These are phyloP conservation scores for Lithophane semibrunnea DNA, from an alignment of 2,888 invertebrate genomes.

Conservation along the genomic window DNA sequence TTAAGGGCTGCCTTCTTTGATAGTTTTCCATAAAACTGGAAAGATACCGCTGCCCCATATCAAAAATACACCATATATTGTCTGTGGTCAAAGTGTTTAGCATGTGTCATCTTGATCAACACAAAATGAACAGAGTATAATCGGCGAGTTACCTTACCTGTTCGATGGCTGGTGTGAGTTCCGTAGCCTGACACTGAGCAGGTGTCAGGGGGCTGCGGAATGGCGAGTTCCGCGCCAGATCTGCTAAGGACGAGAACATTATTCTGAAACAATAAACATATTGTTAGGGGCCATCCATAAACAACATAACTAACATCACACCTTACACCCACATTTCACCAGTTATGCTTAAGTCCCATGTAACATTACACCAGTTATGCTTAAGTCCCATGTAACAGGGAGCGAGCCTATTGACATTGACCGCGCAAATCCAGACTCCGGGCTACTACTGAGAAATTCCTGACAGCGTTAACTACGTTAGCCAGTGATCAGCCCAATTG, in stretches of 20 bases:
- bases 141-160: slow-evolving; percentile 66
- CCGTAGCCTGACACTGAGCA: slow-evolving; percentile 89
- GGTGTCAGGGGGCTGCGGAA: slow-evolving; percentile 91
- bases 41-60: neutral
- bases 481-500: neutral
- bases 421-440: too few species aligned
- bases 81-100: neutral
- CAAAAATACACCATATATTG: neutral
- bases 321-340: too few species aligned
- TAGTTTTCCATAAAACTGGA: too few species aligned
- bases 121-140: slow-evolving; percentile 8
- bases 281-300: neutral
- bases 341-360: too few species aligned
- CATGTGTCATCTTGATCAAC: neutral
- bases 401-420: too few species aligned
- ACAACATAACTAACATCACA: too few species aligned
- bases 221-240: slow-evolving; percentile 91
- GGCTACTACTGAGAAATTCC: too few species aligned
- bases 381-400: too few species aligned
- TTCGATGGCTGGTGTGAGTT: slow-evolving; percentile 71
- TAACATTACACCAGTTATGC: too few species aligned
- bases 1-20: too few species aligned
- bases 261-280: slow-evolving; percentile 73
- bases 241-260: slow-evolving; percentile 92
- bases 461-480: neutral